Conservation (phyloP, 2,888 invertebrate species). For the Coelogynopora nodosa region DNA sequence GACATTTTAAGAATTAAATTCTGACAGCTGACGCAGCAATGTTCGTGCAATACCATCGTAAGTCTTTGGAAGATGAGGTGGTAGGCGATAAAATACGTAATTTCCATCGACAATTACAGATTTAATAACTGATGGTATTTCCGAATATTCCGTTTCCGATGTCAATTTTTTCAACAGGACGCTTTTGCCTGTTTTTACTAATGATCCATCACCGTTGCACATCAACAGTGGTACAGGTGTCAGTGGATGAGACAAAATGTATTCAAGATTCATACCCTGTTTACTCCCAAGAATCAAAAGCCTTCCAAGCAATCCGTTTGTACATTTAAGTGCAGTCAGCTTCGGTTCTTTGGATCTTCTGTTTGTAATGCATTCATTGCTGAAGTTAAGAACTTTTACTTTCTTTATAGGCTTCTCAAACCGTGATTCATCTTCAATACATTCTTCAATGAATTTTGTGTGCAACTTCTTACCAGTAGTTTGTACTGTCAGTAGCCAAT, state of each 20-base stretch:
- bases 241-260: too few relatives aligned
- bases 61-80: too few relatives aligned
- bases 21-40: too few relatives aligned
- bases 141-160: neutral
- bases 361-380: too few relatives aligned
- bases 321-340: neutral
- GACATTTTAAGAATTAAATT: too few relatives aligned
- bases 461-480: neutral
- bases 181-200: slow-evolving; percentile 20
- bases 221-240: neutral
- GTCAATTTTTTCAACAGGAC: neutral
- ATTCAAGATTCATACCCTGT: too few relatives aligned
- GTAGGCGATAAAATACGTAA: too few relatives aligned
- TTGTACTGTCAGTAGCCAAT: neutral
- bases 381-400: neutral
- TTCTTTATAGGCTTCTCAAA: neutral
- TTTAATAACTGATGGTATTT: neutral
- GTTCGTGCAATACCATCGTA: too few relatives aligned
- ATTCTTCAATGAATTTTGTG: neutral
- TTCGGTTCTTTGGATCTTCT: neutral
- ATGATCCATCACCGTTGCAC: neutral
- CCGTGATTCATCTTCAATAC: neutral
- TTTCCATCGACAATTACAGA: neutral
- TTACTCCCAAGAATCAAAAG: neutral
- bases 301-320: neutral